A percentile compares a stretch with the other conserved stretches of the same genome.
Evolutionary conservation across 1,140 invertebrate genomes (phyloP).

Genomic region (Leptoteleia sp.): DNA sequence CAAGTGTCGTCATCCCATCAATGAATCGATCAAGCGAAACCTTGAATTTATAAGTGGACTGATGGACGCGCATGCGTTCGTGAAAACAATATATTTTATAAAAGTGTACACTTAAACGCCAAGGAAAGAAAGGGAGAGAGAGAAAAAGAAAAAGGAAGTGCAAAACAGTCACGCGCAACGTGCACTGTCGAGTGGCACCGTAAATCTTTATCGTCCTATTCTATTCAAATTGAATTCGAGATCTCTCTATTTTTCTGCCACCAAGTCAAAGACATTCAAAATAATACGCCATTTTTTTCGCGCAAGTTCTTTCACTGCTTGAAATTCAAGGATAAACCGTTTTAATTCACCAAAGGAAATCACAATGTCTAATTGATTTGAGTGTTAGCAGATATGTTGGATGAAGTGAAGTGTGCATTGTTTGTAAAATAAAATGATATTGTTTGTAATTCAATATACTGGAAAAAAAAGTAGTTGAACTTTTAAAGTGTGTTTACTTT

Average conservation of each 20-base stretch:
- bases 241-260: slow-evolving; percentile 67
- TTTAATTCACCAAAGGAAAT: neutral
- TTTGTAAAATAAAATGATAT: too few relatives aligned
- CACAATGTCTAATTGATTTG: neutral
- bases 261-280: slow-evolving; percentile 47
- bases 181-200: slow-evolving; percentile 67
- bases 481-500: too few relatives aligned
- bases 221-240: slow-evolving; percentile 78
- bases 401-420: too few relatives aligned
- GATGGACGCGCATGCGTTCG: slow-evolving; percentile 22
- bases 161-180: slow-evolving; percentile 73
- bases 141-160: slow-evolving; percentile 67
- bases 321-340: slow-evolving; percentile 9
- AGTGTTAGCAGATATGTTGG: too few relatives aligned
- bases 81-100: slow-evolving; percentile 62
- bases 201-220: slow-evolving; percentile 79
- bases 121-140: slow-evolving; percentile 53
- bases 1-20: slow-evolving; percentile 22
- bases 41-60: slow-evolving; percentile 38
- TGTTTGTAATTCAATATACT: too few relatives aligned
- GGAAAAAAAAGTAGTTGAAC: too few relatives aligned
- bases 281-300: slow-evolving; percentile 17
- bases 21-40: slow-evolving; percentile 27
- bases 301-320: slow-evolving; percentile 1
- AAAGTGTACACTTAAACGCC: slow-evolving; percentile 56